These are phyloP conservation scores for Harmothoe impar DNA, from an alignment of 2,888 invertebrate genomes.

Conservation along the genomic window DNA sequence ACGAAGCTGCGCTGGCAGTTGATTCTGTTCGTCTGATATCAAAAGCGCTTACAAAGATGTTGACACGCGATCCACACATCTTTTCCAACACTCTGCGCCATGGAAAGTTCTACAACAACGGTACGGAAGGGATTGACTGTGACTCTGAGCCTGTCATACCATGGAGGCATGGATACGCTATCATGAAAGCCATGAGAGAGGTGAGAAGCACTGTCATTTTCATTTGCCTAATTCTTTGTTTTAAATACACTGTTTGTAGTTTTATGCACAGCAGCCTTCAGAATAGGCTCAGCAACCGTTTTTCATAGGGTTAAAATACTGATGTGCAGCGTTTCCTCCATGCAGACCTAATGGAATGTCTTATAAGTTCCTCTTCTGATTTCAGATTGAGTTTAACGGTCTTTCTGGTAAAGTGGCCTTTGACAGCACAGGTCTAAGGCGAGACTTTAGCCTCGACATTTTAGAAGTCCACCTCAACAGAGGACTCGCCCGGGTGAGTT, in stretches of 20 bases:
- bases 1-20: conserved; percentile 74
- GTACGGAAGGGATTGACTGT: conserved; percentile 86
- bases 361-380: too few species aligned
- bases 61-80: conserved; percentile 67
- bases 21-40: conserved; percentile 73
- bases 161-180: conserved; percentile 72
- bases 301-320: too few species aligned
- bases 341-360: too few species aligned
- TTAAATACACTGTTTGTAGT: background rate
- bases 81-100: conserved; percentile 56
- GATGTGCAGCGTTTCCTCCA: too few species aligned
- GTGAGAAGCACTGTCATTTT: conserved; percentile 64
- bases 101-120: conserved; percentile 86
- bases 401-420: conserved; percentile 80
- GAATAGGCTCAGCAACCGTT: too few species aligned
- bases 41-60: conserved; percentile 69
- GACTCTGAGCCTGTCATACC: conserved; percentile 70
- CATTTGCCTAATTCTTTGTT: too few species aligned
- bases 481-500: conserved; percentile 70
- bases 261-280: too few species aligned
- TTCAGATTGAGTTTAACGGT: conserved; percentile 76
- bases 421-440: conserved; percentile 76
- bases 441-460: conserved; percentile 75
- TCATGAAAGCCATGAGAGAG: conserved; percentile 71
- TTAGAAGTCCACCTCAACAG: conserved; percentile 75